phyloP scores from a whole-genome alignment of 2,888 invertebrate genomes.

The Pseudolycoriella hygida region DNA sequence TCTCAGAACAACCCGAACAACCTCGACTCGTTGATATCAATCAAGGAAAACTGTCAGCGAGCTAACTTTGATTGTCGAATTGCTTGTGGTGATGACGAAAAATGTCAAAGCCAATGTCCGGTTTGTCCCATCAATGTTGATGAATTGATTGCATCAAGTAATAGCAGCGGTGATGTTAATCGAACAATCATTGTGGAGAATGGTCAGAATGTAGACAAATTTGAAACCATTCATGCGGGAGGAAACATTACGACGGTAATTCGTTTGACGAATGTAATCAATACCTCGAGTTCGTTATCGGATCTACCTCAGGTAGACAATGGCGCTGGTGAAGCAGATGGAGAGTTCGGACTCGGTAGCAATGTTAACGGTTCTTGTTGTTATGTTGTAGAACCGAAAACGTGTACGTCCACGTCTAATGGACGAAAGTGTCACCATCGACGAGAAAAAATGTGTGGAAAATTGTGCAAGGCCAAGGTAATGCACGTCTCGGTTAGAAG shows the following conservation, averaged over 20 bases:
- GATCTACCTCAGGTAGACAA: conserved; percentile 20
- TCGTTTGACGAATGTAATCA: conserved; percentile 10
- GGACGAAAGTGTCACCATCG: conserved; percentile 15
- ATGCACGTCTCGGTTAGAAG: conserved; percentile 15
- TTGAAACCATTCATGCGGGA: conserved; percentile 5
- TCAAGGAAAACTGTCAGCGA: background rate
- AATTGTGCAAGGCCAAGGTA: conserved; percentile 20
- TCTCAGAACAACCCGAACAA: background rate
- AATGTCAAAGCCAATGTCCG: conserved; percentile 7
- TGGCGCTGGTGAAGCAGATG: conserved; percentile 18
- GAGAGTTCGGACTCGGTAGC: conserved; percentile 23
- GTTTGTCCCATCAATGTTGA: conserved; percentile 8
- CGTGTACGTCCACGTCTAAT: conserved; percentile 11
- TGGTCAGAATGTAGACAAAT: conserved; percentile 4
- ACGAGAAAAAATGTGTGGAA: conserved; percentile 20
- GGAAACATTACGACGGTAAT: conserved; percentile 12
- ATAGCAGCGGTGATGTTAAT: background rate
- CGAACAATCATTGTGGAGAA: conserved; percentile 8
- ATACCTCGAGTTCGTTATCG: conserved; percentile 14
- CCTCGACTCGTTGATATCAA: background rate
- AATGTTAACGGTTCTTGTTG: conserved; percentile 23
- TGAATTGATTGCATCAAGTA: background rate
- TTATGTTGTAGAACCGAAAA: conserved; percentile 15
- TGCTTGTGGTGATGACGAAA: background rate
- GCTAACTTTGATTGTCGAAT: background rate